A percentile compares a stretch with the other conserved stretches of the same genome.
These are phyloP conservation scores for Papilio polytes DNA, from an alignment of 1,140 invertebrate genomes.

Conservation along the genomic window DNA sequence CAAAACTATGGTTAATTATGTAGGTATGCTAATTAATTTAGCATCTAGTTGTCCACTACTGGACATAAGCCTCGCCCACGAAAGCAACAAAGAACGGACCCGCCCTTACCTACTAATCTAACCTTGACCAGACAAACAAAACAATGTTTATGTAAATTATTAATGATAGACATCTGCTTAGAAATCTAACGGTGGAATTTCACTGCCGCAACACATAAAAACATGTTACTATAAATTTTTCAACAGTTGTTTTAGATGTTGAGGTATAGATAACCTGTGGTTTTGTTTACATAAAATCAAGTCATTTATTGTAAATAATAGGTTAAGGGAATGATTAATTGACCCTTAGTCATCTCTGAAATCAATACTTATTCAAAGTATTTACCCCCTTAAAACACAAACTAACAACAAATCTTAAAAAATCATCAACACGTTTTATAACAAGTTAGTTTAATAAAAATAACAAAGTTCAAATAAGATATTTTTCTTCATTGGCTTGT, in stretches of 20 bases:
- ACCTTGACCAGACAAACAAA: background rate
- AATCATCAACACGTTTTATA: background rate
- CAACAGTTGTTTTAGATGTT: no score
- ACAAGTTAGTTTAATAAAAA: background rate
- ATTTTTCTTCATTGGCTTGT: background rate
- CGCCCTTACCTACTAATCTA: background rate
- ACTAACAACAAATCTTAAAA: background rate
- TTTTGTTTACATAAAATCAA: no score
- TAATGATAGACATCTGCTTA: background rate
- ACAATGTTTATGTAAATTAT: background rate
- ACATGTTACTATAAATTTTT: no score
- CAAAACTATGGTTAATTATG: background rate
- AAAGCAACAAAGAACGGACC: background rate
- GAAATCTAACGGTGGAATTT: background rate
- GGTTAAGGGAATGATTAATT: no score
- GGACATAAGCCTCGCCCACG: background rate
- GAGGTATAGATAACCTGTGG: no score
- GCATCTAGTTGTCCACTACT: background rate
- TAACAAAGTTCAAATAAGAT: background rate
- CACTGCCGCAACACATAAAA: no score
- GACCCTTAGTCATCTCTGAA: no score
- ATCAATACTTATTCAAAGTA: no score
- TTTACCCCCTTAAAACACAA: no score
- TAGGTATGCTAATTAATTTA: background rate
- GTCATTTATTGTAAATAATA: no score